Percentiles rank a stretch among this genome's conserved stretches.
Conservation (phyloP, 2,113 vertebrate genomes). For the Vidua macroura region DNA sequence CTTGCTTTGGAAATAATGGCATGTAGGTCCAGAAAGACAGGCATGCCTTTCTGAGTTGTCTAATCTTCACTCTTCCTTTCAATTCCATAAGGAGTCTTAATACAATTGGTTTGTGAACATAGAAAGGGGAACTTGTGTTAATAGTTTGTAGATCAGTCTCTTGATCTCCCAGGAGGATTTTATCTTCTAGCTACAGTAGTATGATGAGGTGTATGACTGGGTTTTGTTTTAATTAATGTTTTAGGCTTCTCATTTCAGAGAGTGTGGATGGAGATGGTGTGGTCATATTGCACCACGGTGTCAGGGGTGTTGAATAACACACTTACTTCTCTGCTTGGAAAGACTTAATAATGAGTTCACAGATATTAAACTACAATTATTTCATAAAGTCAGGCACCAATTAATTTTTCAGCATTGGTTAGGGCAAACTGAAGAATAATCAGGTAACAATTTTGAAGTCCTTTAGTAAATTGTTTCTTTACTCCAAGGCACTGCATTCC, state of each 20-base stretch:
- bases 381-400: slow-evolving; percentile 12
- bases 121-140: background rate
- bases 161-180: slow-evolving; percentile 11
- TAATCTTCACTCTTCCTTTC: background rate
- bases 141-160: slow-evolving; percentile 13
- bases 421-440: slow-evolving; percentile 33
- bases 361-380: slow-evolving; percentile 65
- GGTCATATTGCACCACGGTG: background rate
- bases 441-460: slow-evolving; percentile 15
- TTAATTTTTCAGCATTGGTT: slow-evolving; percentile 40
- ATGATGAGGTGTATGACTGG: background rate
- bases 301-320: slow-evolving; percentile 42
- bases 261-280: background rate
- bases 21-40: background rate
- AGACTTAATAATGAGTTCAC: slow-evolving; percentile 47
- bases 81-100: background rate
- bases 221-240: slow-evolving; percentile 51
- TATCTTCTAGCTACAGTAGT: slow-evolving; percentile 20
- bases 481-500: background rate
- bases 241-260: background rate
- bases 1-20: background rate
- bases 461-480: background rate
- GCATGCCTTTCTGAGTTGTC: background rate
- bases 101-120: background rate
- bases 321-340: slow-evolving; percentile 57